Evolutionary conservation across 2,113 vertebrate genomes (phyloP).

Genomic region (Seriola quinqueradiata): DNA sequence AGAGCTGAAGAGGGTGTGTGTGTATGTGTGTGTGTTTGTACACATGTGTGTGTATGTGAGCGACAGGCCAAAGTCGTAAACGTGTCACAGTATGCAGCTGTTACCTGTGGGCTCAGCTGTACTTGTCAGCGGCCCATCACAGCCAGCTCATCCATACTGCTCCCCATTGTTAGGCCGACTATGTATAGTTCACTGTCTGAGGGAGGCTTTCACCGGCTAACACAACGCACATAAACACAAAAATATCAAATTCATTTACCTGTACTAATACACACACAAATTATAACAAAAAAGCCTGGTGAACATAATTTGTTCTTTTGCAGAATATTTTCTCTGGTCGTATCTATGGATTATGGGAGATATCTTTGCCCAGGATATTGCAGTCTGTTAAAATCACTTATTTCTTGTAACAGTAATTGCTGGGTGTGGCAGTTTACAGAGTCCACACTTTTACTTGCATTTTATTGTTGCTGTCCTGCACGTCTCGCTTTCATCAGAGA

Average conservation of each 20-base stretch:
- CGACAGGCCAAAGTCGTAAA: conserved; percentile 56
- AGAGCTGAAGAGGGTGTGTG: conserved; percentile 48
- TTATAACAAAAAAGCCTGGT: neutral
- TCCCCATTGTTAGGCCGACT: conserved; percentile 66
- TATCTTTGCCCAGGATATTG: neutral
- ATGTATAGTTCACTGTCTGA: conserved; percentile 61
- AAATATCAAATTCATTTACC: neutral
- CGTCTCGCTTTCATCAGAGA: neutral
- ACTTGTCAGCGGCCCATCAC: conserved; percentile 68
- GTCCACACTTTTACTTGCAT: conserved; percentile 13
- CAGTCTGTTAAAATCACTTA: neutral
- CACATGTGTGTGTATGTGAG: conserved; percentile 22
- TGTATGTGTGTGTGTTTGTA: conserved; percentile 9
- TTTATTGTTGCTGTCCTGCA: neutral
- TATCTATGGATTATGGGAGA: neutral
- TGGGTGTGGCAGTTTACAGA: conserved; percentile 11
- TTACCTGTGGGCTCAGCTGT: conserved; percentile 76
- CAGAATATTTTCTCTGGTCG: neutral
- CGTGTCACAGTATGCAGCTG: conserved; percentile 73
- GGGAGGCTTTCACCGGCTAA: conserved; percentile 26
- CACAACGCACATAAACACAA: conserved; percentile 1
- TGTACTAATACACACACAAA: neutral
- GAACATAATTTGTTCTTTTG: neutral
- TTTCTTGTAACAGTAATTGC: neutral
- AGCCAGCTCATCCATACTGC: conserved; percentile 54